Evolutionary conservation across 2,113 vertebrate species (phyloP), one percentile per base, ranked within the genome.

Genomic region (Agapornis roseicollis): DNA sequence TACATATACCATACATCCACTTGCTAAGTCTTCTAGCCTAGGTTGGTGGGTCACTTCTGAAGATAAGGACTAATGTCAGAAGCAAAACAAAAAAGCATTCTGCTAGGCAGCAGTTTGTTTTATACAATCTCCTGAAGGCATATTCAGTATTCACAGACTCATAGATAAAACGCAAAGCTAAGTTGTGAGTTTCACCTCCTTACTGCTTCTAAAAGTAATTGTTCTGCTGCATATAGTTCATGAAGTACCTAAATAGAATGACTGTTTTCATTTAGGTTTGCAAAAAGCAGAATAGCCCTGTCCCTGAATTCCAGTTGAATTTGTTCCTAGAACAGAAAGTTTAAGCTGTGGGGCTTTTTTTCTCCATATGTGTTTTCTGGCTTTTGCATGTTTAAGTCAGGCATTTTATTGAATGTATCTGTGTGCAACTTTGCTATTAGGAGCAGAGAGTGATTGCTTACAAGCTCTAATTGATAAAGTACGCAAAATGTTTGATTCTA

Each of bases 31-130:
- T 58, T 50, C 65, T 49, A 46, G 58, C 92, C 63, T 65, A 46
- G 88, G 70, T 20, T 88, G 88, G 7, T 69, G 89, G 90, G 86
- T 96, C 93, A 78, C 56, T 96, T 91, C 88, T 95, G 88, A 91
- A 94, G 85, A 39, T 19, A 58, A 80, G 79, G 78, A 85, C 71
- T 89, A 31, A 71, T 29, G 60, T 71, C 89, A 96, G 83, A 80
- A 91, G 81, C 66, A 85, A 82, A 80, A 68, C 70, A 82, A 81
- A 78, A 69, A 73, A 58, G 82, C 44, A 9, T 78, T 82, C 64
- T 78, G 72, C 88, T 44, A 61, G 68, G 79, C 71, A 92, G 76
- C 68, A 41, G 71, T 80, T 74, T 69, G 89, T 78, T 90, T 61
- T 63, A 39, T 19, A 18, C 35, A 3, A 2, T 73, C 71, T 94